Base-by-base conservation (phyloP, 1,140 invertebrate species). In the Drosophila nikananu region DNA sequence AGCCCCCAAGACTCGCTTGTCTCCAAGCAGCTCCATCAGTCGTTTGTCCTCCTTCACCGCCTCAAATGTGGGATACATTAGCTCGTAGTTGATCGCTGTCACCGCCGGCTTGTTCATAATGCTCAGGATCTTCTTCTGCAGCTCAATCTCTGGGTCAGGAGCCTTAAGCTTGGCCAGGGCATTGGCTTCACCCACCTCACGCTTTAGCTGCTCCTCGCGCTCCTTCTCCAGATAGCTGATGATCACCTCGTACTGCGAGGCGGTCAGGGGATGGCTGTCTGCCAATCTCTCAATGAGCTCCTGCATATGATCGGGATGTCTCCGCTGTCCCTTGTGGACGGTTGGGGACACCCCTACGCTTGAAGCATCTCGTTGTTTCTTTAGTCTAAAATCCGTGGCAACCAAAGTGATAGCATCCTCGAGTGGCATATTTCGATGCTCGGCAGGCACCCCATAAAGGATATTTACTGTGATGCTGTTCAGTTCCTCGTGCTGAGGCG, bases 351-450 rank as follows among this genome's bases (percentile, higher is more conserved):
- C 23, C 6, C 15, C n/a, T 2, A 51, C 41, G 17, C 25, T 19
- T 8, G 21, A n/a, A 5, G 67, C 68, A 39, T 81, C 83, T 1
- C 77, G 80, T n/a, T 81, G 63, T 86, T 97, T 95, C 91, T 97
- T 97, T 59, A 95, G 95, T 58, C 96, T 95, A 93, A 97, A 98
- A 93, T 97, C 97, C 21, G 96, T 94, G 23, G 94, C 94, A 37
- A 99, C 94, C 44, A 98, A 94, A 66, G 94, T 95, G 62, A 98
- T 94, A 3, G 98, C 97, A 93, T 98, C 97, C 59, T 98, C 97
- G n/a, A 98, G 84, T 0, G 97, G 97, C 97, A 99, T 98, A 93
- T 99, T 98, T 75, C 98, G 95, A 91, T 99, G 98, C 92, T 98
- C 98, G 96, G 93, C 76, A 75, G 97, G 97, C 81, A 96, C 94